phyloP scores from a whole-genome alignment of 1,140 invertebrate species.

The Drosophila arawakana region DNA sequence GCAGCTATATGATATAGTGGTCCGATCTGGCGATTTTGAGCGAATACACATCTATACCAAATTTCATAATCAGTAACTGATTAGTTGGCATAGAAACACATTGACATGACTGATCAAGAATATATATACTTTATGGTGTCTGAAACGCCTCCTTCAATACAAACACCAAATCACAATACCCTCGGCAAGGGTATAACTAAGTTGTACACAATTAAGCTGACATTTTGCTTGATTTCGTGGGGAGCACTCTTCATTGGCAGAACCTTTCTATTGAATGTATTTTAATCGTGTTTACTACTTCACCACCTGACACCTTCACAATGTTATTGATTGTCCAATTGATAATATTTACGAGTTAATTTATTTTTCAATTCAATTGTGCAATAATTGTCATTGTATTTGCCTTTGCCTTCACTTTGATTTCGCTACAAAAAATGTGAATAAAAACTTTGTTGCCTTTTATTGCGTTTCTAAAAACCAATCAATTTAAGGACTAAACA shows the following conservation, averaged over 20 bases:
- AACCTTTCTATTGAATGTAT: constrained; percentile 14
- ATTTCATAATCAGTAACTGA: no score
- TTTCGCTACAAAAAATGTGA: constrained; percentile 42
- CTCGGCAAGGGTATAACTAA: background rate
- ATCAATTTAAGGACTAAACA: constrained; percentile 47
- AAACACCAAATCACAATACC: no score
- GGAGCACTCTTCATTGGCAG: constrained; percentile 1
- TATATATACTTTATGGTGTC: no score
- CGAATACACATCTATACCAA: no score
- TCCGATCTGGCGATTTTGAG: no score
- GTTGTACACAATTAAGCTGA: constrained; percentile 10
- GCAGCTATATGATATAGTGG: no score
- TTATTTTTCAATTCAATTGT: constrained; percentile 60
- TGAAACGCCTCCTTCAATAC: no score
- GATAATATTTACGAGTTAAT: constrained; percentile 70
- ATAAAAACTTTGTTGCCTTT: constrained; percentile 43
- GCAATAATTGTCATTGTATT: constrained; percentile 56
- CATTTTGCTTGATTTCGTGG: constrained; percentile 6
- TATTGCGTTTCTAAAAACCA: constrained; percentile 63
- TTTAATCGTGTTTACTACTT: constrained; percentile 19
- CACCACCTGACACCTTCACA: constrained; percentile 8
- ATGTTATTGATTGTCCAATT: constrained; percentile 44
- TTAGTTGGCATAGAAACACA: no score
- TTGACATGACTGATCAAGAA: no score
- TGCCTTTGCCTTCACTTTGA: constrained; percentile 21